phyloP scores from a whole-genome alignment of 1,140 invertebrate species.

The Dendroctonus ponderosae region DNA sequence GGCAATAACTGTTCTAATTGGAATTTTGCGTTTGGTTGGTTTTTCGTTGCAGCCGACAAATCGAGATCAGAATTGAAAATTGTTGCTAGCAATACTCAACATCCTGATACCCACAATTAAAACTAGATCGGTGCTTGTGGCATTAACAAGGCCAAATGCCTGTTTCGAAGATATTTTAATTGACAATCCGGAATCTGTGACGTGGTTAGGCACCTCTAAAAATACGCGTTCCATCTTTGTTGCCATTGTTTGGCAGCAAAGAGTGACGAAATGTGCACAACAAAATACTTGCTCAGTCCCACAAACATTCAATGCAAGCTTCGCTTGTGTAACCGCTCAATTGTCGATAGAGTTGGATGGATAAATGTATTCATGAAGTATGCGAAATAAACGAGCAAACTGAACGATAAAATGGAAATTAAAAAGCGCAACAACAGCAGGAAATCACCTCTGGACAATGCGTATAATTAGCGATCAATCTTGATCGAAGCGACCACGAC shows the following conservation, averaged over 20 bases:
- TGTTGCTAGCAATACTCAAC: too few relatives aligned
- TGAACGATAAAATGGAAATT: constrained; percentile 8
- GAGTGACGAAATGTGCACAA: constrained; percentile 20
- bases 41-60: too few relatives aligned
- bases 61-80: too few relatives aligned
- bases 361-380: too few relatives aligned
- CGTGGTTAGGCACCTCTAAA: constrained; percentile 14
- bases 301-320: too few relatives aligned
- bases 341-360: too few relatives aligned
- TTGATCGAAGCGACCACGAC: constrained; percentile 24
- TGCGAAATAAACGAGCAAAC: not conserved
- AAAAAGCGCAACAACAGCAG: constrained; percentile 2
- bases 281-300: constrained; percentile 8
- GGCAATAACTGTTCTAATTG: too few relatives aligned
- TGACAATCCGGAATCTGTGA: constrained; percentile 25
- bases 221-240: constrained; percentile 11
- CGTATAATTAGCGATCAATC: constrained; percentile 34
- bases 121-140: not conserved
- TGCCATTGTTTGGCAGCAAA: constrained; percentile 18
- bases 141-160: constrained; percentile 19
- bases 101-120: constrained; percentile 1
- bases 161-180: constrained; percentile 22
- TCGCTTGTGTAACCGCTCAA: too few relatives aligned
- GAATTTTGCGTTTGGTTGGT: too few relatives aligned
- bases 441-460: constrained; percentile 21